Percentiles rank a stretch among this genome's conserved stretches.
Conservation (phyloP, 2,888 invertebrate genomes). For the Nomada goodeniana region DNA sequence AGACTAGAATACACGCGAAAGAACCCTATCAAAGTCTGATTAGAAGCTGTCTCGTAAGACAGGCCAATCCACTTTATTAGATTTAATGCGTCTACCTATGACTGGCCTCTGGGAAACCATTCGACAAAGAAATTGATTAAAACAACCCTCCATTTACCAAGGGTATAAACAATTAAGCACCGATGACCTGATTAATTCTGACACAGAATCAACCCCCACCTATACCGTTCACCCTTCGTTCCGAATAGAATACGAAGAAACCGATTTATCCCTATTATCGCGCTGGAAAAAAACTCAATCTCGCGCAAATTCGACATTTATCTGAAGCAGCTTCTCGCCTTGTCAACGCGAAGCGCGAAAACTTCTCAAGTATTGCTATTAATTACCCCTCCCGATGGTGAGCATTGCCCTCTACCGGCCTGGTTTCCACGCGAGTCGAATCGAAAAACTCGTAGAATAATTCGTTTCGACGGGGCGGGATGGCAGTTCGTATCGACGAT, state of each 20-base stretch:
- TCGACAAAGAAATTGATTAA: too few relatives aligned
- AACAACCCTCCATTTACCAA: too few relatives aligned
- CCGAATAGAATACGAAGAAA: too few relatives aligned
- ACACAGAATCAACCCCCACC: too few relatives aligned
- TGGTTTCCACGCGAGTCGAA: not conserved
- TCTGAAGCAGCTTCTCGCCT: too few relatives aligned
- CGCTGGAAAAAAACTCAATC: too few relatives aligned
- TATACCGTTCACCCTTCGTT: too few relatives aligned
- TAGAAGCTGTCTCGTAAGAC: constrained; percentile 12
- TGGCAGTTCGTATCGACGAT: constrained; percentile 26
- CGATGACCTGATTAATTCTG: too few relatives aligned
- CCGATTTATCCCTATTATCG: too few relatives aligned
- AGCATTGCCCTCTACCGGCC: not conserved
- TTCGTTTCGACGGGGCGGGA: too few relatives aligned
- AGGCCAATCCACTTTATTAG: constrained; percentile 14
- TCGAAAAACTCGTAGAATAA: not conserved
- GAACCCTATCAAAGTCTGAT: constrained; percentile 8
- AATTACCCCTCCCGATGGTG: not conserved
- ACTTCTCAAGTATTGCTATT: not conserved
- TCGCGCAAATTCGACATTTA: too few relatives aligned
- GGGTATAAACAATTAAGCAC: too few relatives aligned
- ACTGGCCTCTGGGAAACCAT: not conserved
- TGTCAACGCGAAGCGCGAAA: not conserved
- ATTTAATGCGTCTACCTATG: not conserved
- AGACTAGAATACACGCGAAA: not conserved